phyloP scores from a whole-genome alignment of 2,888 invertebrate species.

The Odontocerum albicorne region DNA sequence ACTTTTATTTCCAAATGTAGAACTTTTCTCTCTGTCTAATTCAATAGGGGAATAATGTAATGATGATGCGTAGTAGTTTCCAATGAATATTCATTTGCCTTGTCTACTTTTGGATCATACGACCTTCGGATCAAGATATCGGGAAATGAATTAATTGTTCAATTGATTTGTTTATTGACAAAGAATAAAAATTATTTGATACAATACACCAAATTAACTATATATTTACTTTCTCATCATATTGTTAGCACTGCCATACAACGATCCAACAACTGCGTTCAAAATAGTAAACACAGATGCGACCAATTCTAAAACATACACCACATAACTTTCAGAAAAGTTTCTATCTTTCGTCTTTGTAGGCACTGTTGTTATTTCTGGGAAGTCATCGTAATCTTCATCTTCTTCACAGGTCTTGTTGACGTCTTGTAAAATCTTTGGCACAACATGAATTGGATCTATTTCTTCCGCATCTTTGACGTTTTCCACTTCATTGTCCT shows the following conservation, averaged over 20 bases:
- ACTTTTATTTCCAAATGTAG: too few relatives aligned
- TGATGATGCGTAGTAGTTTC: too few relatives aligned
- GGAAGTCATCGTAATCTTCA: constrained; percentile 1
- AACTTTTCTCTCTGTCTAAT: too few relatives aligned
- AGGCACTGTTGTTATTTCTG: neutral
- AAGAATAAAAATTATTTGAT: too few relatives aligned
- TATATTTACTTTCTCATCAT: too few relatives aligned
- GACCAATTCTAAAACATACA: constrained; percentile 44
- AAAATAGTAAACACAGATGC: constrained; percentile 45
- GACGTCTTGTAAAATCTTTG: constrained; percentile 26
- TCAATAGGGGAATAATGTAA: too few relatives aligned
- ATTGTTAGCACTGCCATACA: constrained; percentile 5
- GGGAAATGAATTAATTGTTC: too few relatives aligned
- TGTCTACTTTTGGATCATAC: too few relatives aligned
- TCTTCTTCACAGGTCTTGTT: constrained; percentile 35
- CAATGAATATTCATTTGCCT: too few relatives aligned
- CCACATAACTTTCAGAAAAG: constrained; percentile 16
- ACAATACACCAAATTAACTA: too few relatives aligned
- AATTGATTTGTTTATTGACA: too few relatives aligned
- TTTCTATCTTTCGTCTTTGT: constrained; percentile 1
- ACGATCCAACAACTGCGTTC: neutral
- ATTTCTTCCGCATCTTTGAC: constrained; percentile 26
- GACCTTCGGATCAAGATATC: too few relatives aligned
- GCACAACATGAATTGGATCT: constrained; percentile 32
- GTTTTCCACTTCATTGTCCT: constrained; percentile 30